These are phyloP conservation scores for Rhinichthys osculus DNA, from an alignment of 2,797 vertebrate genomes.

Conservation along the genomic window DNA sequence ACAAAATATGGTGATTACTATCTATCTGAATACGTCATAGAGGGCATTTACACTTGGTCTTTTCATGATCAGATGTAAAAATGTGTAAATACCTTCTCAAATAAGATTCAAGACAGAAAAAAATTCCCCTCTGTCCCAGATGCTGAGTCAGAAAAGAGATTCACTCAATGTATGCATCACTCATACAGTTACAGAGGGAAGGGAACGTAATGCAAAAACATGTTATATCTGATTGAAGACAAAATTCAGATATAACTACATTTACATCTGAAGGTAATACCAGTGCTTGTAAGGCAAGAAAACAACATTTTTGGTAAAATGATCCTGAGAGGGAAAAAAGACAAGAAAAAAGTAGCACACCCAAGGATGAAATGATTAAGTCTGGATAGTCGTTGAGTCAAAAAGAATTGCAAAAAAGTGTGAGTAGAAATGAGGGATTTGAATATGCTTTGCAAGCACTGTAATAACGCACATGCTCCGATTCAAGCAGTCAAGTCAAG, in stretches of 20 bases:
- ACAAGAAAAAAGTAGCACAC: background rate
- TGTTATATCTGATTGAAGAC: constrained; percentile 30
- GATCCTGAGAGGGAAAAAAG: background rate
- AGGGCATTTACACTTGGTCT: background rate
- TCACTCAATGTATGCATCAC: background rate
- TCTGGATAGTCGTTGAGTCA: background rate
- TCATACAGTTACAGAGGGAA: background rate
- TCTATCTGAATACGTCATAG: background rate
- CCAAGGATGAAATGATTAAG: background rate
- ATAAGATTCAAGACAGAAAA: background rate
- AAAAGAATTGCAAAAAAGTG: background rate
- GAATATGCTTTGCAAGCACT: background rate
- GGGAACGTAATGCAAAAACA: background rate
- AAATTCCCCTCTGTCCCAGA: background rate
- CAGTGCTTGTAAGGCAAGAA: constrained; percentile 10
- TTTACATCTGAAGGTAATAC: constrained; percentile 2
- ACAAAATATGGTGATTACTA: background rate
- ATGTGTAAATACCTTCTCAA: background rate
- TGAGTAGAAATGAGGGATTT: background rate
- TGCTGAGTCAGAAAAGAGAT: background rate
- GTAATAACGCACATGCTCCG: background rate
- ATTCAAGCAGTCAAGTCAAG: constrained; percentile 17
- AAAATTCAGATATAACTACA: constrained; percentile 23
- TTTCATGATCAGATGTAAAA: background rate
- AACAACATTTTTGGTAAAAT: background rate